Percentiles rank a stretch among this genome's conserved stretches.
These are phyloP conservation scores for Leptodirus hochenwartii DNA, from an alignment of 2,888 invertebrate genomes.

Conservation along the genomic window DNA sequence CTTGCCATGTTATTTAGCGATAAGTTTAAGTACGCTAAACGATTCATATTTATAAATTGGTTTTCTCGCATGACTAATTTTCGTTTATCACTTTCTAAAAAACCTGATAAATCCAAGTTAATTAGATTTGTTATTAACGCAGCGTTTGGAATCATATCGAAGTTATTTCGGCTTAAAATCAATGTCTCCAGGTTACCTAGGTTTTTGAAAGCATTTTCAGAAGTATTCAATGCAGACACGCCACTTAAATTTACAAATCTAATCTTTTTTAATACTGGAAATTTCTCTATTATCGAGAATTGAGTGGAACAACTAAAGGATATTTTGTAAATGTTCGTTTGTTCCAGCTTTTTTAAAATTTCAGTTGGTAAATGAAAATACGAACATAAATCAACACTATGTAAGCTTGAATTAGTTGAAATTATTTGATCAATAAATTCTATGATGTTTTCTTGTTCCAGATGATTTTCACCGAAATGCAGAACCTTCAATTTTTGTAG, in stretches of 20 bases:
- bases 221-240: slow-evolving; percentile 30
- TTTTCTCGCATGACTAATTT: slow-evolving; percentile 32
- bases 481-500: slow-evolving; percentile 29
- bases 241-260: slow-evolving; percentile 35
- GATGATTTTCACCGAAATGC: slow-evolving; percentile 34
- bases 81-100: slow-evolving; percentile 32
- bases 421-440: slow-evolving; percentile 27
- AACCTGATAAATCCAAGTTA: slow-evolving; percentile 33
- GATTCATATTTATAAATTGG: slow-evolving; percentile 30
- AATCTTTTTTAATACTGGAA: slow-evolving; percentile 36
- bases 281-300: slow-evolving; percentile 35
- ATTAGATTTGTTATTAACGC: slow-evolving; percentile 30
- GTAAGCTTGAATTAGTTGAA: slow-evolving; percentile 30
- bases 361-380: slow-evolving; percentile 30
- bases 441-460: slow-evolving; percentile 28
- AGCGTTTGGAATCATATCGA: slow-evolving; percentile 32
- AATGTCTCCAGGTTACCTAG: slow-evolving; percentile 34
- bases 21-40: slow-evolving; percentile 31
- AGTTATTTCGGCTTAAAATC: slow-evolving; percentile 32
- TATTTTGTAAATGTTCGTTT: slow-evolving; percentile 31
- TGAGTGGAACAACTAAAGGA: slow-evolving; percentile 31
- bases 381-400: slow-evolving; percentile 36
- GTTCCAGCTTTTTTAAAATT: slow-evolving; percentile 31
- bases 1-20: slow-evolving; percentile 34
- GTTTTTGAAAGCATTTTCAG: slow-evolving; percentile 29